Evolutionary conservation across 2,797 vertebrate species (phyloP).

Genomic region (Pseudotriccus pelzelni): DNA sequence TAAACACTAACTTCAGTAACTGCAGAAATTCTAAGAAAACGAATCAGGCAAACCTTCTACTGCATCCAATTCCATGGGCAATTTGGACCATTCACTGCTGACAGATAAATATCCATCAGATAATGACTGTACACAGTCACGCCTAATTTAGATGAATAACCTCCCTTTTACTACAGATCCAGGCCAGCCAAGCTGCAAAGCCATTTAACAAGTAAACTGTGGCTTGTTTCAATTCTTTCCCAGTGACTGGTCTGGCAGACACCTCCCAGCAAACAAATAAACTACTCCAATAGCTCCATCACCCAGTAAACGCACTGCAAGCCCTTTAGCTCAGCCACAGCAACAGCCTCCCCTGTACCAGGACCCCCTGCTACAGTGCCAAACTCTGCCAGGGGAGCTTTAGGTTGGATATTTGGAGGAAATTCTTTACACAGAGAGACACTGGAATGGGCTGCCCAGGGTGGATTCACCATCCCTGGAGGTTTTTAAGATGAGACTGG

Average conservation of each 20-base stretch:
- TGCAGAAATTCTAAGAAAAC: not conserved
- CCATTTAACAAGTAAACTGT: not conserved
- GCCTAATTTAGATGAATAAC: not conserved
- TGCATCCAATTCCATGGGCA: not conserved
- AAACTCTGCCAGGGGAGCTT: not conserved
- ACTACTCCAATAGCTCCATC: not conserved
- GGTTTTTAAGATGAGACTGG: too few relatives aligned
- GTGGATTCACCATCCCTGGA: too few relatives aligned
- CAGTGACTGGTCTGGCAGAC: not conserved
- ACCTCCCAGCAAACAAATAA: not conserved
- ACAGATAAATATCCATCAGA: not conserved
- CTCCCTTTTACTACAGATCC: not conserved
- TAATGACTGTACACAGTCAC: not conserved
- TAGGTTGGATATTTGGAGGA: too few relatives aligned
- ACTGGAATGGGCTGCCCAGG: too few relatives aligned
- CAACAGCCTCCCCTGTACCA: not conserved
- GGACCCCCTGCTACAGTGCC: not conserved
- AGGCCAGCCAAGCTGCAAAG: not conserved
- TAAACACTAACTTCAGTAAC: not conserved
- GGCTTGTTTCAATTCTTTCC: not conserved
- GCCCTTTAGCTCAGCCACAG: not conserved
- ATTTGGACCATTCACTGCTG: not conserved
- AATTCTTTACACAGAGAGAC: too few relatives aligned
- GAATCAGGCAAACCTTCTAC: not conserved
- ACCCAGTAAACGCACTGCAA: not conserved